Conservation (phyloP, 2,888 invertebrate species). For the Macaria notata region DNA sequence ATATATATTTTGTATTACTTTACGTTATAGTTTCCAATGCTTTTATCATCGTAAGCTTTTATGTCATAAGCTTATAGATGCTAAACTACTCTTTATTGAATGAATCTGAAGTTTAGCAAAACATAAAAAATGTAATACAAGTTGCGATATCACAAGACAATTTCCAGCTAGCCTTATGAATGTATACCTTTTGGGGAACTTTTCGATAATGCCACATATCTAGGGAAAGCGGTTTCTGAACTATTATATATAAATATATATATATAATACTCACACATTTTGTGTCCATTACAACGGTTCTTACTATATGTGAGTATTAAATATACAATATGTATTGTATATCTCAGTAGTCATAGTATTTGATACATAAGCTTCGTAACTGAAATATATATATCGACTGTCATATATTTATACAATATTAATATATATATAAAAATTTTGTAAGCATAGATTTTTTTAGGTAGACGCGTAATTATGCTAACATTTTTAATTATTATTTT, state of each 20-base stretch:
- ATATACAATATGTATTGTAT: constrained; percentile 27
- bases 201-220: constrained; percentile 20
- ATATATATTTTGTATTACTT: too few species aligned
- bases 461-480: constrained; percentile 29
- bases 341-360: constrained; percentile 31
- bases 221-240: constrained; percentile 12
- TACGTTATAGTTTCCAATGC: too few species aligned
- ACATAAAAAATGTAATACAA: too few species aligned
- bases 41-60: too few species aligned
- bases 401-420: constrained; percentile 31
- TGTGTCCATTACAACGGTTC: background rate
- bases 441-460: constrained; percentile 30
- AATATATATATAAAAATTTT: constrained; percentile 25
- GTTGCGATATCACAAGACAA: too few species aligned
- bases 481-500: constrained; percentile 21
- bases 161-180: background rate
- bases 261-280: constrained; percentile 10
- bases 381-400: constrained; percentile 35
- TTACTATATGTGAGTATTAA: constrained; percentile 15
- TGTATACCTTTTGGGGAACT: background rate
- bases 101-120: too few species aligned
- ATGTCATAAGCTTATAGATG: too few species aligned
- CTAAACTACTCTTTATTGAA: too few species aligned
- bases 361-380: constrained; percentile 32
- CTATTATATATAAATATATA: constrained; percentile 15